Evolutionary conservation across 2,797 vertebrate genomes (phyloP).

Genomic region (Nyctalus aviator): DNA sequence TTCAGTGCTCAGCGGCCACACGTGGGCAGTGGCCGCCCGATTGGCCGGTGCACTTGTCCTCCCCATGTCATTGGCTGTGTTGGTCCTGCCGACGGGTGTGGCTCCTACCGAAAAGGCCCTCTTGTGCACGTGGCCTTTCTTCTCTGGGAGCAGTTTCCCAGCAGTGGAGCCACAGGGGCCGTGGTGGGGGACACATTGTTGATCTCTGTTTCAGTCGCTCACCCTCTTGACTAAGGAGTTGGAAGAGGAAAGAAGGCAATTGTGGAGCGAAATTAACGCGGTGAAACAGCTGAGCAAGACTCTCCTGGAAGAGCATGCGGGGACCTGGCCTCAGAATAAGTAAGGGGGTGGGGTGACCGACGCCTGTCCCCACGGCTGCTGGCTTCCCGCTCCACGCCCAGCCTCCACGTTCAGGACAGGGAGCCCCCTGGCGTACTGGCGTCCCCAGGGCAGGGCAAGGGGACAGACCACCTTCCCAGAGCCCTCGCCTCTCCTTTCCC

Average conservation of each 20-base stretch:
- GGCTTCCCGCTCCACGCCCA: background rate
- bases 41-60: accelerated
- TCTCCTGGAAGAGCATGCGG: conserved; percentile 88
- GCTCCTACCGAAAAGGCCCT: accelerated
- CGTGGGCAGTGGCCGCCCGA: accelerated
- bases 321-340: conserved; percentile 86
- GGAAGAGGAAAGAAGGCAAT: conserved; percentile 88
- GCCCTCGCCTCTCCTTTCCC: background rate
- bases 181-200: accelerated
- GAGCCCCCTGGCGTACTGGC: accelerated
- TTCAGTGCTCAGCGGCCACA: accelerated
- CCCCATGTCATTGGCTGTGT: accelerated
- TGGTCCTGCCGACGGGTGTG: accelerated
- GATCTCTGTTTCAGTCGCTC: conserved; percentile 90
- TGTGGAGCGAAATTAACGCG: too few species aligned
- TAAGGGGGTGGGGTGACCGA: conserved; percentile 81
- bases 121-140: accelerated
- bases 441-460: background rate
- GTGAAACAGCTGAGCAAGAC: conserved; percentile 91
- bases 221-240: conserved; percentile 96
- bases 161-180: accelerated
- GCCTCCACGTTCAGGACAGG: background rate
- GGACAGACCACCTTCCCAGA: background rate
- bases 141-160: background rate
- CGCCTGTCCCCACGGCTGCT: background rate